phyloP scores from a whole-genome alignment of 2,797 vertebrate species.

The Clarias fuscus region DNA sequence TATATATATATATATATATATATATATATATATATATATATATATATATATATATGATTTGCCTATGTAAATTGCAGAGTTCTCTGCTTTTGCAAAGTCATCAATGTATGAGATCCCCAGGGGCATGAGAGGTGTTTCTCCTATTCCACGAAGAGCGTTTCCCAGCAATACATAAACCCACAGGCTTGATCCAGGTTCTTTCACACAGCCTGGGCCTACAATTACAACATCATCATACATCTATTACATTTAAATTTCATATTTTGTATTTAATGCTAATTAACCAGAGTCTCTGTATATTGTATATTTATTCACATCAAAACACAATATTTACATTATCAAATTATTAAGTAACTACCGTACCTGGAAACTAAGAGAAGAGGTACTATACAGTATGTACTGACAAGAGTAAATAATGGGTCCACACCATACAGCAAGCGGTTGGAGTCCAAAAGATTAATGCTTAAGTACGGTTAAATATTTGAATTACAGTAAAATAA shows the following conservation, averaged over 20 bases:
- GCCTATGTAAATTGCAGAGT: constrained; percentile 13
- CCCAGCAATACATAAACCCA: constrained; percentile 87
- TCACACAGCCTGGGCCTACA: neutral
- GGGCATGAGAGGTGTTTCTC: constrained; percentile 89
- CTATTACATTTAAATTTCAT: neutral
- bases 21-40: too few relatives aligned
- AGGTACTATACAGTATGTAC: neutral
- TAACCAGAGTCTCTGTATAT: neutral
- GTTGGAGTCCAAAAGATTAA: neutral
- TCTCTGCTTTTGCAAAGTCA: neutral
- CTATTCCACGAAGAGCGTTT: constrained; percentile 89
- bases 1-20: too few relatives aligned
- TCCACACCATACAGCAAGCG: neutral
- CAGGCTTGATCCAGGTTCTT: constrained; percentile 2
- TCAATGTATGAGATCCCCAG: constrained; percentile 94
- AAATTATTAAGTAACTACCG: neutral
- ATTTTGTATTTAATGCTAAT: neutral
- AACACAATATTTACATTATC: neutral
- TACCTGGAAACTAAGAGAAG: neutral
- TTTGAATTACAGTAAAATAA: neutral
- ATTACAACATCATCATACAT: neutral
- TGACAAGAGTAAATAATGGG: neutral
- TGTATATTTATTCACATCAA: neutral
- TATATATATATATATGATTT: neutral
- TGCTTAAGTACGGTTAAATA: neutral